Percentiles rank a stretch among this genome's conserved stretches.
These are phyloP conservation scores for Bubo bubo DNA, from an alignment of 2,113 vertebrate species.

Conservation along the genomic window DNA sequence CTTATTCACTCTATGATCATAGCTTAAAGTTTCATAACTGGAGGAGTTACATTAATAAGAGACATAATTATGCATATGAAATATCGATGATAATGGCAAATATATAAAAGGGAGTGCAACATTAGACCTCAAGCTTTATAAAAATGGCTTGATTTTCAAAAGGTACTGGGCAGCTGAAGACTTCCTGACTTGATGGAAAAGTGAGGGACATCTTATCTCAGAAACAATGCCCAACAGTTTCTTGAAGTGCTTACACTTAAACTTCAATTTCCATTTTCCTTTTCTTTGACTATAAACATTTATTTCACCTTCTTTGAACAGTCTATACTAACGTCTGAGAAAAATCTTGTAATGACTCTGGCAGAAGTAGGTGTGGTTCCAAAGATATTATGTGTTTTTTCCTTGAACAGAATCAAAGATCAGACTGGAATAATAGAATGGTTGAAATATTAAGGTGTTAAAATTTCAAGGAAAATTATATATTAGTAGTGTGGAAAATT, in stretches of 20 bases:
- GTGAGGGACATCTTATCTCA: not conserved
- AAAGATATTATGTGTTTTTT: not conserved
- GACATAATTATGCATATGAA: not conserved
- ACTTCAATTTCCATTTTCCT: not conserved
- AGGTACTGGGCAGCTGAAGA: not conserved
- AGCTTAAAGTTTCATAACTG: not conserved
- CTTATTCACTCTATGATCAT: not conserved
- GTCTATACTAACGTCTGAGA: not conserved
- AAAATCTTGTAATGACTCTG: not conserved
- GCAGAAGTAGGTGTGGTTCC: not conserved
- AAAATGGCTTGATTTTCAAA: not conserved
- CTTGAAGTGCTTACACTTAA: not conserved
- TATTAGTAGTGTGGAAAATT: not conserved
- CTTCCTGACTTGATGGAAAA: not conserved
- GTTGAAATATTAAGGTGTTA: not conserved
- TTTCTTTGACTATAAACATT: not conserved
- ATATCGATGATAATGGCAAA: not conserved
- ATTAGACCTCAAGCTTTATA: not conserved
- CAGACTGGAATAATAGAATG: not conserved
- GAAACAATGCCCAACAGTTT: not conserved
- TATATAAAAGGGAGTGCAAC: not conserved
- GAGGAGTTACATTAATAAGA: not conserved
- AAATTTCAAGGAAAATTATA: not conserved
- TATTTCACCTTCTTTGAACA: not conserved
- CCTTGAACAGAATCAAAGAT: not conserved